phyloP scores from a whole-genome alignment of 2,797 vertebrate species.

The Halcyon badia region DNA sequence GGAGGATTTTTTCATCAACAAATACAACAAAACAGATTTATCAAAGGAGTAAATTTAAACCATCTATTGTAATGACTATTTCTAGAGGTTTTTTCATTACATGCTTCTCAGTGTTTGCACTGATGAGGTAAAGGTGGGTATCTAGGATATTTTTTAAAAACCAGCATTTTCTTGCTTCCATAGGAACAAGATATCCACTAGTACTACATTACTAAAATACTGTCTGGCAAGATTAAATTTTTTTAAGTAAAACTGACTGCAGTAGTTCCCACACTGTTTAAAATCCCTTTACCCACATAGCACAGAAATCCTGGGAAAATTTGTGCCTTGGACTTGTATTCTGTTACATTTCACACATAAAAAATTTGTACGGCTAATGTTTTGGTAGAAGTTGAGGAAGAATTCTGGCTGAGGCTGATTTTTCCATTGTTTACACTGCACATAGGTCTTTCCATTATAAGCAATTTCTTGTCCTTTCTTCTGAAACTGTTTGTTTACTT shows the following conservation, averaged over 20 bases:
- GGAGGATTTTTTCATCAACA: neutral
- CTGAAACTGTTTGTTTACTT: constrained; percentile 12
- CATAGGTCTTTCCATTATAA: neutral
- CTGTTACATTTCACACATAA: neutral
- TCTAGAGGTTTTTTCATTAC: neutral
- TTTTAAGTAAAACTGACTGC: neutral
- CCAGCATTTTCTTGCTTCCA: neutral
- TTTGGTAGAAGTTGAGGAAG: neutral
- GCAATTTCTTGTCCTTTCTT: neutral
- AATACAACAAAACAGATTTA: neutral
- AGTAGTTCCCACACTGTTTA: neutral
- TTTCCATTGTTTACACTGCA: neutral
- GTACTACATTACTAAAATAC: neutral
- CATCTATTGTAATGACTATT: neutral
- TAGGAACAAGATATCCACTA: neutral
- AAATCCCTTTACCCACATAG: neutral
- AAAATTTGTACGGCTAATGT: neutral
- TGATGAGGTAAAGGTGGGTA: neutral
- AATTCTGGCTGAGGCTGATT: neutral
- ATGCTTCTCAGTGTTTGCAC: neutral
- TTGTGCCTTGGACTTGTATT: neutral
- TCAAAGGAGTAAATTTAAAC: neutral
- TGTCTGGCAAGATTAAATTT: neutral
- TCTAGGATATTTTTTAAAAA: neutral
- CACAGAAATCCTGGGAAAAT: neutral